A percentile compares a stretch with the other conserved stretches of the same genome.
phyloP scores from a whole-genome alignment of 2,888 invertebrate genomes.

The Branchipolynoe longqiensis region DNA sequence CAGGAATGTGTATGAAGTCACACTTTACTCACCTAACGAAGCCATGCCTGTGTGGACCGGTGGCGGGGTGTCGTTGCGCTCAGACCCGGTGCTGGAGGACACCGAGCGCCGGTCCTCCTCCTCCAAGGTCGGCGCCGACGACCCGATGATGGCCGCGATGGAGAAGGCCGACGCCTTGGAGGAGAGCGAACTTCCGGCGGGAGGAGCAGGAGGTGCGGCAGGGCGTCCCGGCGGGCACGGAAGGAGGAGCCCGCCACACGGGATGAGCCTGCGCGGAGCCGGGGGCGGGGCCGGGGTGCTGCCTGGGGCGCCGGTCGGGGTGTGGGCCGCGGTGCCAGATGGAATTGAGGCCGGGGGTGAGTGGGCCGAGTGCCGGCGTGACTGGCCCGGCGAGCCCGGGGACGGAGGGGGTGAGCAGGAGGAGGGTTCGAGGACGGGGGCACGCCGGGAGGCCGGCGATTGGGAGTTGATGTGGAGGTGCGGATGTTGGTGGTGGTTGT shows the following conservation, averaged over 20 bases:
- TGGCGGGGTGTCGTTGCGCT: not conserved
- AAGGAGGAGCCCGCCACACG: slow-evolving; percentile 8
- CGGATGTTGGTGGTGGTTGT: too few relatives aligned
- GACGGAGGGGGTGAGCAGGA: not conserved
- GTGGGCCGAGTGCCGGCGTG: not conserved
- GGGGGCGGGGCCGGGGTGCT: not conserved
- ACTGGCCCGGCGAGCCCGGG: not conserved
- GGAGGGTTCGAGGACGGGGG: not conserved
- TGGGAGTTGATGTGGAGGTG: not conserved
- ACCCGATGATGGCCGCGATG: slow-evolving; percentile 64
- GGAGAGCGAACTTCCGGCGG: slow-evolving; percentile 36
- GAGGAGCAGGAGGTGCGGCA: not conserved
- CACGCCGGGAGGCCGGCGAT: not conserved
- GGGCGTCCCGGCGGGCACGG: not conserved
- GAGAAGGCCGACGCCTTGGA: slow-evolving; percentile 66
- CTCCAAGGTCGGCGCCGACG: not conserved
- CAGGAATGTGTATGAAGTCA: not conserved
- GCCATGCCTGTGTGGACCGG: slow-evolving; percentile 56
- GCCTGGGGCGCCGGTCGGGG: not conserved
- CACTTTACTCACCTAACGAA: slow-evolving; percentile 56
- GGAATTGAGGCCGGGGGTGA: not conserved
- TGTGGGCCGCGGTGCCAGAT: not conserved
- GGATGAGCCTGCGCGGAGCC: not conserved
- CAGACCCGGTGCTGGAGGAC: not conserved
- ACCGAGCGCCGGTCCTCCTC: slow-evolving; percentile 5